These are phyloP conservation scores for Galago senegalensis DNA, from an alignment of 2,797 vertebrate genomes.

Conservation along the genomic window DNA sequence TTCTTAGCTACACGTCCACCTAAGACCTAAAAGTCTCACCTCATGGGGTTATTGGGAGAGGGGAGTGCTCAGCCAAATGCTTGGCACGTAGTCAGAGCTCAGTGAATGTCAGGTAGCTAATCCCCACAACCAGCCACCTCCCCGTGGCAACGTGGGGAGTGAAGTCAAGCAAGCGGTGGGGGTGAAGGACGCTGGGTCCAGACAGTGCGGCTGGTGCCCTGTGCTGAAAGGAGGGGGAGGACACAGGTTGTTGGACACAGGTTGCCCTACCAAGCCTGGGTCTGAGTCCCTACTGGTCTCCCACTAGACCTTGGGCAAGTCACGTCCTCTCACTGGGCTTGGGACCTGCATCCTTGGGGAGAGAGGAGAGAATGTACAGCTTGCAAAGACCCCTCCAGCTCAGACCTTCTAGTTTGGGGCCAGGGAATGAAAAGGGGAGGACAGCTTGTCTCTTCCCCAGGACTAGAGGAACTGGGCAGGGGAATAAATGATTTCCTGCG, in stretches of 20 bases:
- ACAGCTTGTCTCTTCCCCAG: too few relatives aligned
- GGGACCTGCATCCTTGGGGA: background rate
- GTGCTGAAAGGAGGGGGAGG: background rate
- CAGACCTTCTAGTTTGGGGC: background rate
- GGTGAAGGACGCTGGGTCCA: accelerated
- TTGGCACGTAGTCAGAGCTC: background rate
- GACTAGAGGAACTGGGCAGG: background rate
- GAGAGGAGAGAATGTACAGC: background rate
- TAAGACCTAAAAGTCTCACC: background rate
- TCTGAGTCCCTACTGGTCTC: accelerated
- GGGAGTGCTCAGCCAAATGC: background rate
- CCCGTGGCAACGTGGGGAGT: accelerated
- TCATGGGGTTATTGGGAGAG: background rate
- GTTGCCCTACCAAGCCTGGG: background rate
- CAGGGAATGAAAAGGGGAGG: background rate
- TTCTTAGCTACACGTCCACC: background rate
- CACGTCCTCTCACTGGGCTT: background rate
- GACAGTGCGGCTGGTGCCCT: background rate
- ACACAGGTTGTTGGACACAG: too few relatives aligned
- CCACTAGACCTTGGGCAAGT: background rate
- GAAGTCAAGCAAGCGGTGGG: background rate
- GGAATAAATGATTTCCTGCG: too few relatives aligned
- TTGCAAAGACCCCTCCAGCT: background rate
- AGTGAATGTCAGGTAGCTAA: too few relatives aligned
- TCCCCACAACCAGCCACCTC: background rate